phyloP scores from a whole-genome alignment of 2,113 vertebrate species.

The Lathamus discolor region DNA sequence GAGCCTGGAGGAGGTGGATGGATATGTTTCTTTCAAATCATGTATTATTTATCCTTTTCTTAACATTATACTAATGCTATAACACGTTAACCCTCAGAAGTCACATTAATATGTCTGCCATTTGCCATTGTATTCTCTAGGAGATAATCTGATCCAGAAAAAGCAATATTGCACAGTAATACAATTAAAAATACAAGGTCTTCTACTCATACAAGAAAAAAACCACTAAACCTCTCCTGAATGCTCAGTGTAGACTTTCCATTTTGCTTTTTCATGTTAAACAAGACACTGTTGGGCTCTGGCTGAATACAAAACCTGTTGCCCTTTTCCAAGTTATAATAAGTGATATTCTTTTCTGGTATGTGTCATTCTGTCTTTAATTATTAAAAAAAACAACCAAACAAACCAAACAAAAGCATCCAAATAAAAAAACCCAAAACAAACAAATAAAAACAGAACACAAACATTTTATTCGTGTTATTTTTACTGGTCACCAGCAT shows the following conservation, averaged over 20 bases:
- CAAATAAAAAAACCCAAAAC: neutral
- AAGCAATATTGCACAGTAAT: neutral
- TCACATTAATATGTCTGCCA: neutral
- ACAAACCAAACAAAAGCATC: neutral
- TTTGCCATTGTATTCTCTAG: neutral
- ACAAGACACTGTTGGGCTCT: neutral
- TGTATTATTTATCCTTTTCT: neutral
- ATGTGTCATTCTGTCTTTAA: neutral
- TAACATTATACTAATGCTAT: neutral
- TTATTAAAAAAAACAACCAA: neutral
- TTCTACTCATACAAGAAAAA: neutral
- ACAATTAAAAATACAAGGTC: neutral
- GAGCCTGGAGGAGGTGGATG: neutral
- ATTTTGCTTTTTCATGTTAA: neutral
- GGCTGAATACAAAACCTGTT: neutral
- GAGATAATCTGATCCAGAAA: neutral
- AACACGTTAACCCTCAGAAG: neutral
- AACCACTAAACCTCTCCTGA: neutral
- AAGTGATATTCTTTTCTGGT: neutral
- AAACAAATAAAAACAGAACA: neutral
- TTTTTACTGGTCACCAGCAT: neutral
- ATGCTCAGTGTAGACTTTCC: neutral
- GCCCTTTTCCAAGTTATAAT: neutral
- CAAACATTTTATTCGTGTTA: neutral
- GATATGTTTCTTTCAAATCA: neutral